These are phyloP conservation scores for Troglohyphantes excavatus DNA, from an alignment of 2,888 invertebrate genomes.

Conservation along the genomic window DNA sequence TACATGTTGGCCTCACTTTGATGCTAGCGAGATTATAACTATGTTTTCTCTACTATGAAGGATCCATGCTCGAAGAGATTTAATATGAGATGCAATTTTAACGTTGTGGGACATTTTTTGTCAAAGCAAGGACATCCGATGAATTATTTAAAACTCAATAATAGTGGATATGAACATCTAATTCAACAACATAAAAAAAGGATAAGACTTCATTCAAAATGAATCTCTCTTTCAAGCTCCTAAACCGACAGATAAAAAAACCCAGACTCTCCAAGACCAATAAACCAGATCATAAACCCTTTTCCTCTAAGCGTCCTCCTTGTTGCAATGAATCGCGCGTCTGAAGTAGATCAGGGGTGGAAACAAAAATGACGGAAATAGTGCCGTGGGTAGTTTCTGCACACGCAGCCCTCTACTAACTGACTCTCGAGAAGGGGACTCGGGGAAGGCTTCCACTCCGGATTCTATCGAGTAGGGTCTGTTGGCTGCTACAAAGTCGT, in stretches of 20 bases:
- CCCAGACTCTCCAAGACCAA: neutral
- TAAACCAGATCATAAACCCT: constrained; percentile 35
- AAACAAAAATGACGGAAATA: constrained; percentile 59
- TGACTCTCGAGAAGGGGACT: neutral
- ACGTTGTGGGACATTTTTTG: too few relatives aligned
- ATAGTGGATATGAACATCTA: too few relatives aligned
- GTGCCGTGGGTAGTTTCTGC: constrained; percentile 45
- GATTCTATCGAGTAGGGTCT: constrained; percentile 15
- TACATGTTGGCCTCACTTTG: too few relatives aligned
- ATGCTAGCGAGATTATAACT: too few relatives aligned
- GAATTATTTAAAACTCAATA: too few relatives aligned
- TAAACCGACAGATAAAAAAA: neutral
- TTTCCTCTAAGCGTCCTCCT: neutral
- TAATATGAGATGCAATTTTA: too few relatives aligned
- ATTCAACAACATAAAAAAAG: too few relatives aligned
- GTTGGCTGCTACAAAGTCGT: constrained; percentile 29
- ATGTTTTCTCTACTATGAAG: too few relatives aligned
- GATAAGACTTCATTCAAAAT: neutral
- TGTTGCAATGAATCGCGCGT: neutral
- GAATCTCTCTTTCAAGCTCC: neutral
- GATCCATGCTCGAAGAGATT: too few relatives aligned
- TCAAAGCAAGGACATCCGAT: too few relatives aligned
- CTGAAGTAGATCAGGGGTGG: constrained; percentile 3
- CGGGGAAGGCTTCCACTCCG: constrained; percentile 19
- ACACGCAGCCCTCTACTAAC: constrained; percentile 1